Base-by-base conservation (phyloP, 2,113 vertebrate species). In the Machaerirhynchus nigripectus region DNA sequence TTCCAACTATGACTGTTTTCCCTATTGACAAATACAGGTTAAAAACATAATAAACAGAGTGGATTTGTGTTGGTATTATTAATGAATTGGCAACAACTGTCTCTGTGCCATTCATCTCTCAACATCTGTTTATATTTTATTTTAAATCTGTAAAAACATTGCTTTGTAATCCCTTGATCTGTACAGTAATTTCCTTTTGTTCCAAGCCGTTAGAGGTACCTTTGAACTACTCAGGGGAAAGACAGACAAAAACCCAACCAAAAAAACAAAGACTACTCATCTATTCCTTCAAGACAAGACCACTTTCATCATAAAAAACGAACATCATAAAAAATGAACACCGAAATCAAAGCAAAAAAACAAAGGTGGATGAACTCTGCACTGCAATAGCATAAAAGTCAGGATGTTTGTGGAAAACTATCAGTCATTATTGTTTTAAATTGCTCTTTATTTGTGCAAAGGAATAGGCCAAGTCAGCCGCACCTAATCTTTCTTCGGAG, bases 111-210 rank as follows among this genome's bases (percentile, higher is more conserved):
- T 82, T 89, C 77, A 95, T 97, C 91, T 97, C 90, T 95, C 93
- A 97, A 97, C 97, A 98, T 97, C 94, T 98, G 97, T 97, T 98
- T 98, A 97, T 97, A 95, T 97, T 98, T 98, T 98, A 96, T 98
- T 98, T 98, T 98, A 98, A 96, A 97, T 97, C 94, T 97, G 96
- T 96, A 94, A 97, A 98, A 98, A 96, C 86, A 95, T 94, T 96
- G 95, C 69, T 91, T 70, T 84, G 61, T 97, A 97, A 96, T 97
- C 96, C 93, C 97, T 97, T 98, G 97, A 98, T 98, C 97, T 96
- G 90, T 96, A 94, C 95, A 96, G 97, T 98, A 97, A 97, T 98
- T 98, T 98, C 93, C 93, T 98, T 98, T 98, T 98, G 96, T 98
- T 98, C 94, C 23, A 26, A 97, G 80, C 73, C 1, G 23, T 97